These are phyloP conservation scores for Drosophila imparisetae DNA, from an alignment of 2,888 invertebrate species.

Conservation along the genomic window DNA sequence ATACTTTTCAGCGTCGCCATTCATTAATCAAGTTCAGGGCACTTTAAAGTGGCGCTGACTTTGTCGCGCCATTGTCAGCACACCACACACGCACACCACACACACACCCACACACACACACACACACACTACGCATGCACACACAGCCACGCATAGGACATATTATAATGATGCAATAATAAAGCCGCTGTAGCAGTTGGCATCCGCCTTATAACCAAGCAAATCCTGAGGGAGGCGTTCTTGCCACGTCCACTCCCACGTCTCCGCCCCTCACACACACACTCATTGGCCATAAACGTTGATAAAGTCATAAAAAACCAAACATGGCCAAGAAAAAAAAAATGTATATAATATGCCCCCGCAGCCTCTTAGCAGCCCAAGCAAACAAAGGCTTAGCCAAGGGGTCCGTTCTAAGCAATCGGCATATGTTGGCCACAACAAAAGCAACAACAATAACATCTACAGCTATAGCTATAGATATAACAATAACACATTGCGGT, in stretches of 20 bases:
- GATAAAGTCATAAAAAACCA: constrained; percentile 67
- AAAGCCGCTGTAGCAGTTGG: constrained; percentile 59
- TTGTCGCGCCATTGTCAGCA: constrained; percentile 50
- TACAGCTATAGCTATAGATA: constrained; percentile 11
- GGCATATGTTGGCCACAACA: constrained; percentile 44
- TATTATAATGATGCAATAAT: constrained; percentile 79
- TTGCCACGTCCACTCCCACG: constrained; percentile 35
- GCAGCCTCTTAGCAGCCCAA: constrained; percentile 28
- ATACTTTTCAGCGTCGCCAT: constrained; percentile 72
- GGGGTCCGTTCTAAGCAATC: constrained; percentile 8
- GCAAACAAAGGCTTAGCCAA: constrained; percentile 58
- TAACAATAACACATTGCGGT: constrained; percentile 54
- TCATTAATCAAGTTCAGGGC: constrained; percentile 79
- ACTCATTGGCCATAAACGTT: constrained; percentile 64
- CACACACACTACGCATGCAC: constrained; percentile 10
- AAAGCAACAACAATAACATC: constrained; percentile 14
- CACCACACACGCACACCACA: constrained; percentile 2
- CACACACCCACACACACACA: constrained; percentile 5
- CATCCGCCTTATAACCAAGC: constrained; percentile 40
- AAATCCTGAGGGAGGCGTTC: constrained; percentile 53
- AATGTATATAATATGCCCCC: constrained; percentile 33
- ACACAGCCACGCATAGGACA: constrained; percentile 43
- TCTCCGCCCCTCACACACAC: constrained; percentile 2
- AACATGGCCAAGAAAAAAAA: constrained; percentile 24
- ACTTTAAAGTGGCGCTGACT: constrained; percentile 70